Evolutionary conservation across 2,888 invertebrate genomes (phyloP).

Genomic region (Meloe dianella): DNA sequence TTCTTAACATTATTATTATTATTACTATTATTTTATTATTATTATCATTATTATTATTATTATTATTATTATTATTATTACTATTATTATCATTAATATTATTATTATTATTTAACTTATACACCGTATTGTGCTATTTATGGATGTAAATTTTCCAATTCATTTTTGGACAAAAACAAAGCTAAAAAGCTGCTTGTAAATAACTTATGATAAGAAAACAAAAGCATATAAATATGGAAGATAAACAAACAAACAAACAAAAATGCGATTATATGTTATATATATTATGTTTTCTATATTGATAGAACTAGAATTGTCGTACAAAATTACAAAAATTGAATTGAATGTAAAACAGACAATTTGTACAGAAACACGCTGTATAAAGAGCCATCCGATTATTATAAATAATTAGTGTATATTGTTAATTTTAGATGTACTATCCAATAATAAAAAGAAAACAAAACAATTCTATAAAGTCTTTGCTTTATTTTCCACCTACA

Average conservation of each 20-base stretch:
- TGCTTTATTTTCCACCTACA: neutral
- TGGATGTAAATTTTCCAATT: constrained; percentile 38
- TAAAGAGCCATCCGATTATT: constrained; percentile 49
- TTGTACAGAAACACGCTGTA: constrained; percentile 52
- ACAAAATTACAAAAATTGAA: constrained; percentile 32
- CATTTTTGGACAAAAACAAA: constrained; percentile 15
- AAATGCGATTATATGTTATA: constrained; percentile 28
- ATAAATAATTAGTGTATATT: constrained; percentile 55
- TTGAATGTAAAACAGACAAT: constrained; percentile 16
- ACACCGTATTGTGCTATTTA: constrained; percentile 43
- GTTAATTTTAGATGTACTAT: constrained; percentile 57
- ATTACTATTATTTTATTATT: neutral
- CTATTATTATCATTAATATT: constrained; percentile 15
- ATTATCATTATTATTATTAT: neutral
- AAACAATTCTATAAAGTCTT: constrained; percentile 51
- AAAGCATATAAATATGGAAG: constrained; percentile 14
- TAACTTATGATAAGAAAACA: constrained; percentile 28
- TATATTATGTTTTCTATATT: constrained; percentile 20
- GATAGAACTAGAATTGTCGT: constrained; percentile 38
- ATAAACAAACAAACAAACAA: neutral
- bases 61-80: constrained; percentile 10
- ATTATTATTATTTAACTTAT: constrained; percentile 33
- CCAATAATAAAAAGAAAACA: constrained; percentile 46
- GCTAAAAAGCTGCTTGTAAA: constrained; percentile 39
- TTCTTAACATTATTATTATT: neutral